A percentile compares a stretch with the other conserved stretches of the same genome.
These are phyloP conservation scores for Deilephila elpenor DNA, from an alignment of 2,888 invertebrate species.

Conservation along the genomic window DNA sequence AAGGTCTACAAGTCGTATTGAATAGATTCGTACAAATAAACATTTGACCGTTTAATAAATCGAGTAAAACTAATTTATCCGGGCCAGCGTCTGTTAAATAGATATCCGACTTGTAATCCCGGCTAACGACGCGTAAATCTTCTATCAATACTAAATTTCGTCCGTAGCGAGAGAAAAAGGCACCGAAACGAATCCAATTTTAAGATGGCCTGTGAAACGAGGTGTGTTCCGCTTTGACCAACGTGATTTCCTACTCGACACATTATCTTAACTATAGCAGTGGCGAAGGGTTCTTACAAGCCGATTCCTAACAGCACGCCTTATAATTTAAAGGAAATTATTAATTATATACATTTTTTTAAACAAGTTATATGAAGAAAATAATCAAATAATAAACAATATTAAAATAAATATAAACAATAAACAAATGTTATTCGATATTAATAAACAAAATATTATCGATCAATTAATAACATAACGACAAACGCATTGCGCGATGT, in stretches of 20 bases:
- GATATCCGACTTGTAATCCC: slow-evolving; percentile 19
- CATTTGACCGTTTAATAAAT: background rate
- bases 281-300: too few species aligned
- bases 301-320: too few species aligned
- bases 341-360: too few species aligned
- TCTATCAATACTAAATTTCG: slow-evolving; percentile 66
- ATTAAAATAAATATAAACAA: too few species aligned
- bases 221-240: slow-evolving; percentile 51
- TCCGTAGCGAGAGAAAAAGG: slow-evolving; percentile 57
- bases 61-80: slow-evolving; percentile 1
- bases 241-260: background rate
- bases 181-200: slow-evolving; percentile 65
- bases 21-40: background rate
- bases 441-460: too few species aligned
- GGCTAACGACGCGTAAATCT: slow-evolving; percentile 59
- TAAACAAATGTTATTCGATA: too few species aligned
- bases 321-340: too few species aligned
- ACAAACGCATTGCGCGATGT: too few species aligned
- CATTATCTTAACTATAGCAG: background rate
- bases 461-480: too few species aligned
- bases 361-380: too few species aligned
- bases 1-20: background rate
- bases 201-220: slow-evolving; percentile 57
- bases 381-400: too few species aligned
- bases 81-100: background rate